phyloP scores from a whole-genome alignment of 2,888 invertebrate genomes.

The Tridacna crocea region DNA sequence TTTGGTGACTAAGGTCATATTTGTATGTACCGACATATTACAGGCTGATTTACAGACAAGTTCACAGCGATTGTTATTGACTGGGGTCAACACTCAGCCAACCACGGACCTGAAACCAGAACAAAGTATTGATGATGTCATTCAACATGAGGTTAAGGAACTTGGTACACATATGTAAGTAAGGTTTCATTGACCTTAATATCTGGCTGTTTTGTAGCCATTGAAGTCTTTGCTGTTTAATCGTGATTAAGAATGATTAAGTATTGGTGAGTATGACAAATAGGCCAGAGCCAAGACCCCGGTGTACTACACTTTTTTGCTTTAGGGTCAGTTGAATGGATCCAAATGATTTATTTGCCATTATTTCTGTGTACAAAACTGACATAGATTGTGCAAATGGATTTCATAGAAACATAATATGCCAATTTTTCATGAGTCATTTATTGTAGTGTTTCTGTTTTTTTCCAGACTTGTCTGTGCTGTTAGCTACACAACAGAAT shows the following conservation, averaged over 20 bases:
- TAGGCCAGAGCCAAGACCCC: no score
- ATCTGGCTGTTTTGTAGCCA: no score
- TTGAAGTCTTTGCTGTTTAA: no score
- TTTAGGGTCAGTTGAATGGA: no score
- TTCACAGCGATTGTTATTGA: constrained; percentile 92
- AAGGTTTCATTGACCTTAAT: background rate
- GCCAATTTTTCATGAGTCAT: no score
- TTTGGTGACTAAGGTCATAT: background rate
- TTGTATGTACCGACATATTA: background rate
- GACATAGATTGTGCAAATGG: no score
- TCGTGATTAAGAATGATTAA: no score
- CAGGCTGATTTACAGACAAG: constrained; percentile 97
- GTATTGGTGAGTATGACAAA: no score
- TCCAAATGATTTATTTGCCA: no score
- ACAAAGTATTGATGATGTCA: constrained; percentile 96
- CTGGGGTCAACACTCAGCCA: constrained; percentile 87
- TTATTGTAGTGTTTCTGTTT: background rate
- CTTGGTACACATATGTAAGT: constrained; percentile 97
- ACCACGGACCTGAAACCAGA: constrained; percentile 88
- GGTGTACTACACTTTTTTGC: no score
- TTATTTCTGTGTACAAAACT: no score
- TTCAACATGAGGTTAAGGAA: constrained; percentile 99
- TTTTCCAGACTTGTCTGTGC: constrained; percentile 94
- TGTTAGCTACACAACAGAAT: constrained; percentile 93
- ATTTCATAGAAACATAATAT: no score